Evolutionary conservation across 2,797 vertebrate genomes (phyloP).

Genomic region (Taenioides sp.): DNA sequence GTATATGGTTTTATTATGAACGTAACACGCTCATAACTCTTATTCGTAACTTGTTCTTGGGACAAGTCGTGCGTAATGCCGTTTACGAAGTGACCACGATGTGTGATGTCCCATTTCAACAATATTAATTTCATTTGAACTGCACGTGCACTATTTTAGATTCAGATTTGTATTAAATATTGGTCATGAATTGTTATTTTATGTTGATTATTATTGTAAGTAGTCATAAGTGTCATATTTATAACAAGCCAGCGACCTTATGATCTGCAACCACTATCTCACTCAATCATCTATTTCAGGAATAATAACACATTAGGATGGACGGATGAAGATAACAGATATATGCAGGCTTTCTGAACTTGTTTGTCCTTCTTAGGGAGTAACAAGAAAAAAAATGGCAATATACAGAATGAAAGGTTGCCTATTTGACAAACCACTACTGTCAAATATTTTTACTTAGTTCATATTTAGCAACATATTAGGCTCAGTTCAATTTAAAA

Average conservation of each 20-base stretch:
- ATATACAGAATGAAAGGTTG: no score
- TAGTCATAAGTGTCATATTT: background rate
- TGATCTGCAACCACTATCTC: no score
- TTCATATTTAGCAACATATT: background rate
- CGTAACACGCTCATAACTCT: slow-evolving; percentile 61
- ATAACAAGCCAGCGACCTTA: background rate
- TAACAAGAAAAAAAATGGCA: background rate
- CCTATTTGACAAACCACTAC: no score
- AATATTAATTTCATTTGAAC: background rate
- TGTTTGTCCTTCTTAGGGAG: background rate
- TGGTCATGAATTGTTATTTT: background rate
- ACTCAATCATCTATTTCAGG: no score
- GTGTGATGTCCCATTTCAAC: no score
- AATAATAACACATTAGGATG: no score
- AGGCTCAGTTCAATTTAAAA: no score
- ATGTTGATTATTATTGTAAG: background rate
- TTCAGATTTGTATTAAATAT: background rate
- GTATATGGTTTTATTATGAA: slow-evolving; percentile 63
- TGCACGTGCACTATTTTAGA: background rate
- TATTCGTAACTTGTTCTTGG: slow-evolving; percentile 1
- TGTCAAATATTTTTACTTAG: no score
- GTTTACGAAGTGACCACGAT: background rate
- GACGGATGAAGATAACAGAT: background rate
- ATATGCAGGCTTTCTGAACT: background rate
- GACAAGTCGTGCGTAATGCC: background rate